phyloP scores from a whole-genome alignment of 2,113 vertebrate genomes.

The Xerus inauris region DNA sequence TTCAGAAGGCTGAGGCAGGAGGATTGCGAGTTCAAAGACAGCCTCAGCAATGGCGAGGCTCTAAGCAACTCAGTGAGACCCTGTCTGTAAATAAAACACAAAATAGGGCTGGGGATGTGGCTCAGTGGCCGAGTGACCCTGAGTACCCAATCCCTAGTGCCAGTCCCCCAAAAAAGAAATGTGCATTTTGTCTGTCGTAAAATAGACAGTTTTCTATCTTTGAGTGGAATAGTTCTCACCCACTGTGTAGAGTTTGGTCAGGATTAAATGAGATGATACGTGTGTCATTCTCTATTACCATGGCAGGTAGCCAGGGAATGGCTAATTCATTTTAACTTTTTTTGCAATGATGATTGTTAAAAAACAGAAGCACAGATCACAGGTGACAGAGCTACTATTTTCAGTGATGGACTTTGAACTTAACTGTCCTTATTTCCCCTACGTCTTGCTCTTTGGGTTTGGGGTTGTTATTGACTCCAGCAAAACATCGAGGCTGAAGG shows the following conservation, averaged over 20 bases:
- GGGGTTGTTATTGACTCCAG: background rate
- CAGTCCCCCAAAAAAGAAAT: no score
- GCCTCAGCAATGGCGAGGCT: no score
- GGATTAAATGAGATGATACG: background rate
- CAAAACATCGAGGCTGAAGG: background rate
- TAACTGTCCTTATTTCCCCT: background rate
- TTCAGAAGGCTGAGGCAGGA: no score
- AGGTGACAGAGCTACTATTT: background rate
- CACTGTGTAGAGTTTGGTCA: background rate
- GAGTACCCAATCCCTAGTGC: no score
- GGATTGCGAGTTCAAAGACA: no score
- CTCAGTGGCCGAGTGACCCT: no score
- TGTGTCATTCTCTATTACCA: fast-evolving
- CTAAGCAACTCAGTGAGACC: no score
- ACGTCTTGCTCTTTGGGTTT: background rate
- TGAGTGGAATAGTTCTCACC: background rate
- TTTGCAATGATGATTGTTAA: fast-evolving
- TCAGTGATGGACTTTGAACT: background rate
- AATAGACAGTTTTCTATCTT: background rate
- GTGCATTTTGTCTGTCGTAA: background rate
- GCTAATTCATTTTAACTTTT: fast-evolving
- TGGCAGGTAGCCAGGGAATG: background rate
- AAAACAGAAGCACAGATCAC: background rate
- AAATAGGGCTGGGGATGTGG: no score
- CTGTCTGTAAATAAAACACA: no score